phyloP scores from a whole-genome alignment of 1,140 invertebrate genomes.

The Drosophila mauritiana region DNA sequence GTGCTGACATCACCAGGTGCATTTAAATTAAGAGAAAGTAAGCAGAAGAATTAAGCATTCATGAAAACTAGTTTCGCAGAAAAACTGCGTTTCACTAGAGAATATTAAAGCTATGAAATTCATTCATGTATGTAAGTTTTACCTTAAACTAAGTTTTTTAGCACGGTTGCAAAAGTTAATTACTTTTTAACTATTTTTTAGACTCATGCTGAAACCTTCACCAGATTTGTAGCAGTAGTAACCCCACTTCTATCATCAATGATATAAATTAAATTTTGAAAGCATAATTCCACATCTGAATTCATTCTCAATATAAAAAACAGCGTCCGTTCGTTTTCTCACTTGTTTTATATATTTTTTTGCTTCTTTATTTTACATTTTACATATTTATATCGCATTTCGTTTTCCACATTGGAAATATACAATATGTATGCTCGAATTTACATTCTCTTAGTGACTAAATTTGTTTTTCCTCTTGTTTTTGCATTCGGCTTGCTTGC shows the following conservation, averaged over 20 bases:
- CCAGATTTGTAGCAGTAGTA: too few species aligned
- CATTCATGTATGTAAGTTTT: background rate
- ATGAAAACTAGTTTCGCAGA: constrained; percentile 1
- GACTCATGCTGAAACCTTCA: too few species aligned
- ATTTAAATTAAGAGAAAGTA: background rate
- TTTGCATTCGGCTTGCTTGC: constrained; percentile 57
- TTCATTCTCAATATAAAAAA: background rate
- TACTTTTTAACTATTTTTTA: too few species aligned
- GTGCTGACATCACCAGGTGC: background rate
- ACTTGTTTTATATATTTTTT: constrained; percentile 79
- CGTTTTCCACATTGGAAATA: constrained; percentile 64
- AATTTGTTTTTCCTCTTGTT: constrained; percentile 72
- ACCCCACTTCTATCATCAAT: too few species aligned
- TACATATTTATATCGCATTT: constrained; percentile 78
- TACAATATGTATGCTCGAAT: constrained; percentile 73
- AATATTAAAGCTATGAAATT: background rate
- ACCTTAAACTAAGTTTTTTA: too few species aligned
- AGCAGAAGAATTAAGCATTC: background rate
- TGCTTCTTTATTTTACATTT: constrained; percentile 82
- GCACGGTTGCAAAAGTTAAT: too few species aligned
- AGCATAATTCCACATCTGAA: background rate
- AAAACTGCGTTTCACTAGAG: background rate
- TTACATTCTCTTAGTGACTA: constrained; percentile 75
- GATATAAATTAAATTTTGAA: too few species aligned
- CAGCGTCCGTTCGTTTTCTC: constrained; percentile 22